These are phyloP conservation scores for Pelagia noctiluca DNA, from an alignment of 30 jellyfish, hydroid and myxozoan genomes.

Conservation along the genomic window DNA sequence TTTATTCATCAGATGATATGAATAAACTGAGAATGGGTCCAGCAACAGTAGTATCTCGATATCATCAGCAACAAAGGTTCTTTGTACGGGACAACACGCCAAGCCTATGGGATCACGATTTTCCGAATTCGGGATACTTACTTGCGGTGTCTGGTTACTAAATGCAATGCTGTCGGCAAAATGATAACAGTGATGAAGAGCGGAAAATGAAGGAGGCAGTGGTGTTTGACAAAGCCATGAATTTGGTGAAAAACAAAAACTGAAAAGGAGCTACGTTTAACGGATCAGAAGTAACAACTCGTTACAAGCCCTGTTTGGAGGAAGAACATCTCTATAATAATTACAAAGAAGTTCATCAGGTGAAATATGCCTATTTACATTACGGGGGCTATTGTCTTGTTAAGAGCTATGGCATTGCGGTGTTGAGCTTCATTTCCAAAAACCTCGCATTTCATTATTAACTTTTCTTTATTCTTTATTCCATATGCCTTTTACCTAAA, in stretches of 20 bases:
- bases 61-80: slow-evolving; percentile 30
- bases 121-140: slow-evolving; percentile 56
- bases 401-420: too few species aligned
- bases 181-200: background rate
- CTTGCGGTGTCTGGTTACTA: slow-evolving; percentile 45
- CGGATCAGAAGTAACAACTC: background rate
- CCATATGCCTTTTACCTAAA: too few species aligned
- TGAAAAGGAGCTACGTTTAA: slow-evolving; percentile 47
- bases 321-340: background rate
- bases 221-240: slow-evolving; percentile 57
- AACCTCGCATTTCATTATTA: too few species aligned
- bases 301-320: background rate
- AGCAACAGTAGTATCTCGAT: slow-evolving; percentile 51
- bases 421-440: too few species aligned
- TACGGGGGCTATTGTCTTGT: background rate
- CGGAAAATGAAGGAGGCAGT: slow-evolving; percentile 6
- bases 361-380: background rate
- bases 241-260: background rate
- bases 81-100: slow-evolving; percentile 11
- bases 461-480: too few species aligned
- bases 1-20: slow-evolving; percentile 56
- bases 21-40: slow-evolving; percentile 61
- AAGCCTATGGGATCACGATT: slow-evolving; percentile 20
- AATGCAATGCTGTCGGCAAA: slow-evolving; percentile 8
- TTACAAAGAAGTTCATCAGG: background rate